phyloP scores from a whole-genome alignment of 2,888 invertebrate genomes.

The Synergus umbraculus region DNA sequence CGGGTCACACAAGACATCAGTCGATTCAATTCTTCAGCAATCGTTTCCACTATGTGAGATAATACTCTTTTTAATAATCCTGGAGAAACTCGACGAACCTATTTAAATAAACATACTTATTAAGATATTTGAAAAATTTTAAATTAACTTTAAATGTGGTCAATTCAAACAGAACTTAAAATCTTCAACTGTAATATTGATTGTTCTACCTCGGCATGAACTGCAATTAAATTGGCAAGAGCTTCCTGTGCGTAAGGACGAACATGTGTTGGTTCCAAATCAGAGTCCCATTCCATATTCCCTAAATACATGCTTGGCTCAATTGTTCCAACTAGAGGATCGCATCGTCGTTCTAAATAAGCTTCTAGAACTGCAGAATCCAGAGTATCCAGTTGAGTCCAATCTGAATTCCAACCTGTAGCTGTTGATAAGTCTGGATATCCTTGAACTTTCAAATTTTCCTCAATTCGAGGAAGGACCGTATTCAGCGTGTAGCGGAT shows the following conservation, averaged over 20 bases:
- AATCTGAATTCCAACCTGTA: slow-evolving; percentile 77
- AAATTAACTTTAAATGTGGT: neutral
- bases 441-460: slow-evolving; percentile 83
- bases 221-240: slow-evolving; percentile 88
- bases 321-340: slow-evolving; percentile 96
- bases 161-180: neutral
- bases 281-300: slow-evolving; percentile 90
- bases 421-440: slow-evolving; percentile 82
- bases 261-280: slow-evolving; percentile 86
- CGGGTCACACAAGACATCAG: slow-evolving; percentile 88
- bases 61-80: slow-evolving; percentile 86
- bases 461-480: slow-evolving; percentile 84
- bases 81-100: slow-evolving; percentile 89
- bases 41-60: slow-evolving; percentile 91
- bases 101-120: slow-evolving; percentile 42
- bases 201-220: slow-evolving; percentile 85
- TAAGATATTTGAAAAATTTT: slow-evolving; percentile 24
- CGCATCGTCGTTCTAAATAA: slow-evolving; percentile 93
- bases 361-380: slow-evolving; percentile 86
- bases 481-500: slow-evolving; percentile 89
- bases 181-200: neutral
- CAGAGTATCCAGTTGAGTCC: slow-evolving; percentile 81
- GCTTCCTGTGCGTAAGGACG: slow-evolving; percentile 94
- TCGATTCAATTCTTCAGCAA: slow-evolving; percentile 94
- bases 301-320: slow-evolving; percentile 98